Evolutionary conservation across 2,888 invertebrate genomes (phyloP).

Genomic region (Pollenia amentaria): DNA sequence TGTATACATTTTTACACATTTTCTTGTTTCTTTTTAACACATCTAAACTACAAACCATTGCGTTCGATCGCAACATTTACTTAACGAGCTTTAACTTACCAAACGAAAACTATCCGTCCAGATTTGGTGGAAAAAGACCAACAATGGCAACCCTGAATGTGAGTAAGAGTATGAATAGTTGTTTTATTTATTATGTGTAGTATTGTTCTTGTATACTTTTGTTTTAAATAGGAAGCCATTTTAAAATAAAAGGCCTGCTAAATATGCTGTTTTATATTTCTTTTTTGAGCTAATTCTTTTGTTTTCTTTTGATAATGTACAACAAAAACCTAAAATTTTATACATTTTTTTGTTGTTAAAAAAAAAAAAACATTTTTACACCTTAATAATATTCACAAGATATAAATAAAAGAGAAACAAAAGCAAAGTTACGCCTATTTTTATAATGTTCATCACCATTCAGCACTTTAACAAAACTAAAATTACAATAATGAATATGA

Average conservation of each 20-base stretch:
- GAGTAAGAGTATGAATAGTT: not conserved
- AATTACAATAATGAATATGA: slow-evolving; percentile 46
- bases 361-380: slow-evolving; percentile 5
- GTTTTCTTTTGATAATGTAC: slow-evolving; percentile 15
- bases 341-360: slow-evolving; percentile 38
- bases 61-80: no score
- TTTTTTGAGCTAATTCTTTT: slow-evolving; percentile 44
- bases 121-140: no score
- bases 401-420: slow-evolving; percentile 17
- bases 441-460: slow-evolving; percentile 70
- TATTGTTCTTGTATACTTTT: not conserved
- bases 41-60: no score
- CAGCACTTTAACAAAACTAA: slow-evolving; percentile 58
- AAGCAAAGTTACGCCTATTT: slow-evolving; percentile 68
- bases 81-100: not conserved
- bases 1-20: no score
- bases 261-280: slow-evolving; percentile 49
- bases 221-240: slow-evolving; percentile 68
- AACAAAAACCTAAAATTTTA: slow-evolving; percentile 14
- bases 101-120: no score
- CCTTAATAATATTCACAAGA: slow-evolving; percentile 29
- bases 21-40: no score
- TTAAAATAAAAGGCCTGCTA: slow-evolving; percentile 59
- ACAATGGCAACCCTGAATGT: not conserved
- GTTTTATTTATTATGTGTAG: not conserved